Evolutionary conservation across 2,888 invertebrate species (phyloP).

Genomic region (Hemistola chrysoprasaria): DNA sequence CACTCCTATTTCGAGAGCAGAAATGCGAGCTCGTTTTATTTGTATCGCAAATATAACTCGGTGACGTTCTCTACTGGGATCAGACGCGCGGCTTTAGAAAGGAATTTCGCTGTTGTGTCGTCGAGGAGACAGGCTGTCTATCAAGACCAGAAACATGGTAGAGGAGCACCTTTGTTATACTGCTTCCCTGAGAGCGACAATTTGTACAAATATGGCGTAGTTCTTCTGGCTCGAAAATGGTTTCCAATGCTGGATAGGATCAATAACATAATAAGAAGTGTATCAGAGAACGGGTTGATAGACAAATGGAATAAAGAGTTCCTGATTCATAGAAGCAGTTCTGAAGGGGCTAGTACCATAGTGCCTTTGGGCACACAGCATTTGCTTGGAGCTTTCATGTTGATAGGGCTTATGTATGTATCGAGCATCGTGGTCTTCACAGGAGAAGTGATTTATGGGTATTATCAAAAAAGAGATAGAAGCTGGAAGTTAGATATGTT

Average conservation of each 20-base stretch:
- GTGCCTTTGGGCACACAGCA: conserved; percentile 64
- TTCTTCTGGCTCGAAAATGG: conserved; percentile 69
- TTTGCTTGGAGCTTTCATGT: conserved; percentile 72
- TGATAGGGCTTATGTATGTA: conserved; percentile 67
- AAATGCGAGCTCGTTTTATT: conserved; percentile 72
- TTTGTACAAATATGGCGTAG: conserved; percentile 77
- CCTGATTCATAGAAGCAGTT: conserved; percentile 49
- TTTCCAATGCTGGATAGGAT: conserved; percentile 70
- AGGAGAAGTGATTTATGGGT: conserved; percentile 46
- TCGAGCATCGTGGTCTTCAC: conserved; percentile 60
- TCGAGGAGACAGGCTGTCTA: conserved; percentile 72
- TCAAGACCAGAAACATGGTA: conserved; percentile 69
- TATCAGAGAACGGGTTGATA: conserved; percentile 74
- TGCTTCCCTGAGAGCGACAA: conserved; percentile 73
- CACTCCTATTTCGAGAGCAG: conserved; percentile 75
- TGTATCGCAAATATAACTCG: conserved; percentile 72
- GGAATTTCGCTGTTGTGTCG: conserved; percentile 71
- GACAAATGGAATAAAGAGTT: conserved; percentile 75
- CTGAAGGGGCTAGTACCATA: conserved; percentile 53
- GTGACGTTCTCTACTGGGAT: conserved; percentile 68
- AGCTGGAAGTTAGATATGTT: conserved; percentile 2
- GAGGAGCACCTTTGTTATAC: conserved; percentile 64
- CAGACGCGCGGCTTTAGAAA: conserved; percentile 55
- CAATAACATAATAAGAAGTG: conserved; percentile 70
- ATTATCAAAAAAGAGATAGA: conserved; percentile 20